Base-by-base conservation (phyloP, 2,797 vertebrate species). In the Rhyacichthys aspro region DNA sequence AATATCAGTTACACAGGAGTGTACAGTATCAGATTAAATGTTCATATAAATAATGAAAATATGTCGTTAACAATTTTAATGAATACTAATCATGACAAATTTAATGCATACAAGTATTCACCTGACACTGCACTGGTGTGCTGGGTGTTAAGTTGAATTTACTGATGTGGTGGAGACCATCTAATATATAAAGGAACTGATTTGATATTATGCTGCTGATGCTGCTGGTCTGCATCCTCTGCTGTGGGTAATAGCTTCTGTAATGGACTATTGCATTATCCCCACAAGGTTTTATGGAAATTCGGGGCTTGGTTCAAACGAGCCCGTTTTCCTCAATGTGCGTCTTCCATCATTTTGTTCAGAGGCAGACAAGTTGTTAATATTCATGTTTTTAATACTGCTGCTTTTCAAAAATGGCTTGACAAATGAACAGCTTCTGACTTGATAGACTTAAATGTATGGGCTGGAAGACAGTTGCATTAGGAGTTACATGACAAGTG, bases 261-360 rank as follows among this genome's bases (percentile, higher is more conserved):
- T 83, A 82, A 84, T 77, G 76, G 67, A 37, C 61, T 44, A 39
- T 45, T 78, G 59, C 60, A 48, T 74, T 79, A 80, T 71, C 75
- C 44, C 67, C 55, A 43, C 42, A 61, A 74, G 67, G 36, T 56
- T 75, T 76, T 82, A 81, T 80, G 45, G 67, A 70, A 73, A 81
- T 78, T 48, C 39, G 11, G 48, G 17, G 41, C 67, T 74, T 37
- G 54, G n/a, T 59, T 70, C 36, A 67, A 75, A 74, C 57, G 55
- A 66, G 43, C 59, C 15, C 42, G 55, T 72, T 72, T 62, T 62
- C 52, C 59, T 46, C 16, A 57, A 63, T 72, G 68, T 72, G 62
- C 3, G 54, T 77, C 56, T 65, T 72, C 32, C 54, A 75, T 80
- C 72, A 74, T 66, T 68, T 68, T 55, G 49, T 43, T 49, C 23